Evolutionary conservation across 2,888 invertebrate genomes (phyloP), one percentile per base, ranked within the genome.

Genomic region (Drosophila anomalata): DNA sequence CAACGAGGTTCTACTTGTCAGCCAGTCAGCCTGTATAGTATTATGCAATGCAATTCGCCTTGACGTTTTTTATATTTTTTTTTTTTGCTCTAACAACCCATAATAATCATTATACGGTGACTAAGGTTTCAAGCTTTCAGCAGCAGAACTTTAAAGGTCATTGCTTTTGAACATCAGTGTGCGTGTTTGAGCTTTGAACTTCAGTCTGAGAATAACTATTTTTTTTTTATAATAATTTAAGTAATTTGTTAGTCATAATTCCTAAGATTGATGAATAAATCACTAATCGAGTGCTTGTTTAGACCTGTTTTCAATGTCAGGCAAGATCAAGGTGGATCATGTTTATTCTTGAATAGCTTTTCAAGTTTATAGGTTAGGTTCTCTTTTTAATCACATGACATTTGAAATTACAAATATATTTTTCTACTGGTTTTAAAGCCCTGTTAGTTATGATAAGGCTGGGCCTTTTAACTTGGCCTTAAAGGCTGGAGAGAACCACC

Each of bases 1-100:
- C 74, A 75, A 87, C 44, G 11, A 83, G 78, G 78, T 74, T 73
- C 78, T 75, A 69, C 70, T 66, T 71, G 57, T 70, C 50, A 39
- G 39, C 14, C 39, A 2, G 39, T 6, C 39, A 41, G 7, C n/a
- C 39, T 22, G 22, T 22, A 22, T 22, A 22, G 22, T 22, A 22
- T 22, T 22, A 22, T 66, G 75, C 53, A 87, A 77, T 61, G 52
- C 44, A 29, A 54, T 48, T 73, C 11, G 41, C 54, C 53, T 67
- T 61, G 62, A 29, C 29, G 14, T 4, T 46, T 66, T 46, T 36
- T 46, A 29, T 22, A 12, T 4, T 46, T 66, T 46, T 36, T 36
- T 46, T 29, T 51, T 33, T 20, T 20, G 44, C 66, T 39, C 14
- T 8, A 12, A 33, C 55, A 53, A 42, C 44, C 20, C 14, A 22